Evolutionary conservation across 2,113 vertebrate genomes (phyloP).

Genomic region (Quiscalus mexicanus): DNA sequence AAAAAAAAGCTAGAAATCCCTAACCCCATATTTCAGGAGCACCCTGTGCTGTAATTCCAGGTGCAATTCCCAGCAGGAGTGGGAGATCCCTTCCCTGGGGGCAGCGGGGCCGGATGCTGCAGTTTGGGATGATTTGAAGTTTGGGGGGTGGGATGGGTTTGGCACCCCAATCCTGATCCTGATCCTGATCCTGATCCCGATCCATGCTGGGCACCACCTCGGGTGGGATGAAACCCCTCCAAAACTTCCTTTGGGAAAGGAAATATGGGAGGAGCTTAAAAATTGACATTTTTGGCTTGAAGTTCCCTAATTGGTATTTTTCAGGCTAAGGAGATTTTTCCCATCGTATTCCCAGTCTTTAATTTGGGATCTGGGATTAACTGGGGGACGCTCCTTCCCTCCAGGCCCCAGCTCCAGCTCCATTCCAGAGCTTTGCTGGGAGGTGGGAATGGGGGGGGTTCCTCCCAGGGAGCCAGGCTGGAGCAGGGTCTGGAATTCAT

Average conservation of each 20-base stretch:
- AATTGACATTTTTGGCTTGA: neutral
- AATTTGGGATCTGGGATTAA: neutral
- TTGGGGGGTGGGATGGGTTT: neutral
- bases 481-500: neutral
- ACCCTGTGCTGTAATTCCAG: neutral
- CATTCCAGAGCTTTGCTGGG: neutral
- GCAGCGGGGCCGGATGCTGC: accelerated
- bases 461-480: neutral
- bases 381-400: neutral
- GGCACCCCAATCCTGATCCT: neutral
- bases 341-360: neutral
- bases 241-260: neutral
- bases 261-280: neutral
- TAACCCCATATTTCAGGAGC: neutral
- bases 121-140: neutral
- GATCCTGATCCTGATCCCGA: neutral
- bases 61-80: accelerated
- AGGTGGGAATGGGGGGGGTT: neutral
- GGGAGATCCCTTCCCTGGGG: neutral
- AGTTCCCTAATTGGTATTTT: neutral
- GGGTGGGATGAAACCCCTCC: accelerated
- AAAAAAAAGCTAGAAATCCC: neutral
- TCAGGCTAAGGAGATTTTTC: neutral
- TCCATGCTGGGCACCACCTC: accelerated
- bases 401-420: neutral